Conservation (phyloP, 2,888 invertebrate genomes). For the Phortica okadai region DNA sequence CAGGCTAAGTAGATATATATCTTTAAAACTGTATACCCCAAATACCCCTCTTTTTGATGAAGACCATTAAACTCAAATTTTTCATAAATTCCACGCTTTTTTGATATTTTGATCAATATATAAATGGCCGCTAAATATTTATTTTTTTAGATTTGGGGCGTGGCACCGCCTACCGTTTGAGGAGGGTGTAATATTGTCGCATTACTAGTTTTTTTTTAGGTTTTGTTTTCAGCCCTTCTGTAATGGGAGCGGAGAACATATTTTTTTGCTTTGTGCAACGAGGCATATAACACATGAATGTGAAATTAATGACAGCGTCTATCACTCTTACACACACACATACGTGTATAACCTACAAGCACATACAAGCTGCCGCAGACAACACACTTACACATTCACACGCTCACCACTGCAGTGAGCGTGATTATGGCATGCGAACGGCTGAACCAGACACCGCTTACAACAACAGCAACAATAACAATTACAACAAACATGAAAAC, state of each 20-base stretch:
- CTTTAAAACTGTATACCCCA: no score
- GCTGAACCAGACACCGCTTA: conserved; percentile 28
- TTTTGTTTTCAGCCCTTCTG: conserved; percentile 16
- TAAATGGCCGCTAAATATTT: no score
- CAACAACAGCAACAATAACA: conserved; percentile 3
- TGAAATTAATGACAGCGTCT: conserved; percentile 69
- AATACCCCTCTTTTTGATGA: no score
- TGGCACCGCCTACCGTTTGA: no score
- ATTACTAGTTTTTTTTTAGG: neutral
- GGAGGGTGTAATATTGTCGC: no score
- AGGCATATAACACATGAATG: conserved; percentile 68
- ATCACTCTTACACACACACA: conserved; percentile 47
- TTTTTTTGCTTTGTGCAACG: conserved; percentile 59
- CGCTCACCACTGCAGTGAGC: conserved; percentile 19
- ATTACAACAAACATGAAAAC: conserved; percentile 8
- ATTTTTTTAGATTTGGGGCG: no score
- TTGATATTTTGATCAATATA: no score
- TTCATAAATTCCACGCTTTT: no score
- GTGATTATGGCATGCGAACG: conserved; percentile 1
- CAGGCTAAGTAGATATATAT: no score
- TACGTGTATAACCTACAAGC: neutral
- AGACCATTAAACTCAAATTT: no score
- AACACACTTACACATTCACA: conserved; percentile 42
- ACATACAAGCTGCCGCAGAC: conserved; percentile 57
- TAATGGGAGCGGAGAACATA: conserved; percentile 53